Evolutionary conservation across 2,888 invertebrate genomes (phyloP).

Genomic region (Eubasilissa splendida): DNA sequence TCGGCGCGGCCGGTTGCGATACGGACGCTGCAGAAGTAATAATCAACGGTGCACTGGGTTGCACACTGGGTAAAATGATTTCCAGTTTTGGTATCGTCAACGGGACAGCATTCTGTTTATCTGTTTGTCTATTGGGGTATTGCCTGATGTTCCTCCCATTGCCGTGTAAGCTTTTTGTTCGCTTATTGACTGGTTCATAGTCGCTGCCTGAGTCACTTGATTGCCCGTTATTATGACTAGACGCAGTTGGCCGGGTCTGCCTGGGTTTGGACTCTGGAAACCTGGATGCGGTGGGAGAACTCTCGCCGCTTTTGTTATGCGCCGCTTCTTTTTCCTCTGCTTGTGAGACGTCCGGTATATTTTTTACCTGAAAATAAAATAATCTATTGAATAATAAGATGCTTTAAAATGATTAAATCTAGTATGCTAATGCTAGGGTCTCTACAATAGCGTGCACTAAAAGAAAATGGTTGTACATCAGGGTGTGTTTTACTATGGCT

Average conservation of each 20-base stretch:
- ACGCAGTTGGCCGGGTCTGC: neutral
- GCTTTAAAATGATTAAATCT: too few species aligned
- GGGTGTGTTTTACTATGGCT: too few species aligned
- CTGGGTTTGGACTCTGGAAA: conserved; percentile 42
- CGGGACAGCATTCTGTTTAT: neutral
- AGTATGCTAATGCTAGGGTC: too few species aligned
- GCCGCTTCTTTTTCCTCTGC: conserved; percentile 75
- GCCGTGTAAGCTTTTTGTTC: conserved; percentile 18
- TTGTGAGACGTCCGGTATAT: conserved; percentile 82
- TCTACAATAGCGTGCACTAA: too few species aligned
- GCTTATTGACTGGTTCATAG: conserved; percentile 43
- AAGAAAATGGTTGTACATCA: too few species aligned
- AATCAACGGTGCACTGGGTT: conserved; percentile 10
- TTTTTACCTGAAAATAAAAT: conserved; percentile 71
- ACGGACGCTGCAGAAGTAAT: neutral
- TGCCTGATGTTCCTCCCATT: conserved; percentile 39
- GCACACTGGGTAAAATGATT: neutral
- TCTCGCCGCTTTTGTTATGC: conserved; percentile 65
- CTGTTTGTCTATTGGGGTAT: neutral
- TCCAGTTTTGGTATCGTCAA: neutral
- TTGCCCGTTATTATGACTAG: conserved; percentile 42
- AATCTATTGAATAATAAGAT: neutral
- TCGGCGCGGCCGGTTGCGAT: neutral
- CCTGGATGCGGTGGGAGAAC: conserved; percentile 64
- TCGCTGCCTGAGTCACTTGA: conserved; percentile 56